Percentiles rank a stretch among this genome's conserved stretches.
phyloP scores from a whole-genome alignment of 2,888 invertebrate genomes.

The Phyto melanocephala region DNA sequence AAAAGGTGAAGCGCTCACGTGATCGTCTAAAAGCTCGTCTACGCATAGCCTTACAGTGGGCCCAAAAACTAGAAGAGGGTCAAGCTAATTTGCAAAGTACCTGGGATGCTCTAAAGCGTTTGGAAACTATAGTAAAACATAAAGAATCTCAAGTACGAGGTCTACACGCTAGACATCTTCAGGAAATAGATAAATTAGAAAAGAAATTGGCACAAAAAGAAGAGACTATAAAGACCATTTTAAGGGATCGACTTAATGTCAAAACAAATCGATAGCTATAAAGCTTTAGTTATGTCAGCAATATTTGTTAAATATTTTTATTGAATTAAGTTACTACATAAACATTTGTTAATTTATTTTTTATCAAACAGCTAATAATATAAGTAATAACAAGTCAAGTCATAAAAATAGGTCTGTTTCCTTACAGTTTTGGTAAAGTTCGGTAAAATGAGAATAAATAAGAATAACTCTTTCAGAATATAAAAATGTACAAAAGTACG shows the following conservation, averaged over 20 bases:
- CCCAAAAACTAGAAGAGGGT: slow-evolving; percentile 75
- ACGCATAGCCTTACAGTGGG: slow-evolving; percentile 76
- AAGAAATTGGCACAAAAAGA: slow-evolving; percentile 77
- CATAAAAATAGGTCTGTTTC: no score
- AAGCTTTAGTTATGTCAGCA: background rate
- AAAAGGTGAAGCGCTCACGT: slow-evolving; percentile 74
- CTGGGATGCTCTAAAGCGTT: slow-evolving; percentile 75
- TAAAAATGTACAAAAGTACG: no score
- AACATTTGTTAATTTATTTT: no score
- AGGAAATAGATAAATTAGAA: slow-evolving; percentile 75
- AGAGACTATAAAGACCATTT: slow-evolving; percentile 76
- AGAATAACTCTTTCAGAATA: no score
- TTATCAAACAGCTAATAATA: no score
- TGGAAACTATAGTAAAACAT: slow-evolving; percentile 76
- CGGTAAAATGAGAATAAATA: no score
- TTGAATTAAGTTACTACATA: no score
- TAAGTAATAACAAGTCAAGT: no score
- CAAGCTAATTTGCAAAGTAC: slow-evolving; percentile 74
- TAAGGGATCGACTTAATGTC: slow-evolving; percentile 65
- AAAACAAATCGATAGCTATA: slow-evolving; percentile 43
- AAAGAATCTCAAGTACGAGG: slow-evolving; percentile 78
- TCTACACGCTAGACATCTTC: slow-evolving; percentile 73
- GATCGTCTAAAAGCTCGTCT: slow-evolving; percentile 76
- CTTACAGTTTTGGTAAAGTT: no score
- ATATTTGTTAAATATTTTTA: background rate